Evolutionary conservation across 2,797 vertebrate genomes (phyloP).

Genomic region (Ctenopoma multispine): DNA sequence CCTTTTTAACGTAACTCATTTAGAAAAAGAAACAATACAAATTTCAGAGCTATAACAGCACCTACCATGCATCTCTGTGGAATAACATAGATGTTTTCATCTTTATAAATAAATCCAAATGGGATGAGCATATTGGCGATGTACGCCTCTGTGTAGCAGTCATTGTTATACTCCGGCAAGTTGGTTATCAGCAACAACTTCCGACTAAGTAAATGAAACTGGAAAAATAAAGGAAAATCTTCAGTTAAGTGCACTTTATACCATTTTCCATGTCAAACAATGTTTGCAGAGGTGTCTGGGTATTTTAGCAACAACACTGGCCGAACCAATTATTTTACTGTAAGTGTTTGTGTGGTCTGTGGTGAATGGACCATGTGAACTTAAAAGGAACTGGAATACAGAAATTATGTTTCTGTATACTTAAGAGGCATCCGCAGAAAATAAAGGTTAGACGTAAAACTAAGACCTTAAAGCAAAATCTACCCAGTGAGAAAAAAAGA

Average conservation of each 20-base stretch:
- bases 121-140: constrained; percentile 17
- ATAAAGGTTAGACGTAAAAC: too few species aligned
- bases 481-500: too few species aligned
- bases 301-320: too few species aligned
- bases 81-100: constrained; percentile 45
- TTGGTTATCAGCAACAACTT: constrained; percentile 36
- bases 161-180: background rate
- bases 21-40: too few species aligned
- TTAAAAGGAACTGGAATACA: too few species aligned
- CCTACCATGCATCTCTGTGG: constrained; percentile 55
- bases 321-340: too few species aligned
- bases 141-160: constrained; percentile 52
- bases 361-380: too few species aligned
- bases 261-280: background rate
- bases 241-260: background rate
- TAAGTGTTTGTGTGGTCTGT: too few species aligned
- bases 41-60: background rate
- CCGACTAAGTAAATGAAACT: accelerated
- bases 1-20: too few species aligned
- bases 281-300: background rate
- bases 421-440: too few species aligned
- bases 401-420: too few species aligned
- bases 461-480: too few species aligned
- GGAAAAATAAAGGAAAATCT: background rate
- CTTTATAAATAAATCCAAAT: constrained; percentile 26